Evolutionary conservation across 2,113 vertebrate genomes (phyloP).

Genomic region (Calonectris borealis): DNA sequence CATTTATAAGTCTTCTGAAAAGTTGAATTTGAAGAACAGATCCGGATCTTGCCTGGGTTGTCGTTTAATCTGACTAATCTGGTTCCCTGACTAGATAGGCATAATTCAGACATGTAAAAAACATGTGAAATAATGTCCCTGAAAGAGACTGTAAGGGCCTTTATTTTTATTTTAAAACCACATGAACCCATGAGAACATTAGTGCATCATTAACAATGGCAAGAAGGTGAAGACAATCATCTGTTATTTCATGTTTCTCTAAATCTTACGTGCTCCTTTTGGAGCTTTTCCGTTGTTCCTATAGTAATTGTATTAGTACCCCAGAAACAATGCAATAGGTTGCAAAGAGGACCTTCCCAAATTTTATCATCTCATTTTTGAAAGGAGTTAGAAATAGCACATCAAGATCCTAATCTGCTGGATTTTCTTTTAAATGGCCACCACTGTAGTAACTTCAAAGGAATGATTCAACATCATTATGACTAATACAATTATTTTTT

Average conservation of each 20-base stretch:
- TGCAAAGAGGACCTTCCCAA: background rate
- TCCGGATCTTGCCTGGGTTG: background rate
- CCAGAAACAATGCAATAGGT: background rate
- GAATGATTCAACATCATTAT: conserved; percentile 42
- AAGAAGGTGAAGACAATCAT: background rate
- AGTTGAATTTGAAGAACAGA: background rate
- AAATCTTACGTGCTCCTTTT: background rate
- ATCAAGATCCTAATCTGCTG: background rate
- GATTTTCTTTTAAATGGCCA: background rate
- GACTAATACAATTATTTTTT: conserved; percentile 16
- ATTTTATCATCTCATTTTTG: background rate
- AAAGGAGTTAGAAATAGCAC: background rate
- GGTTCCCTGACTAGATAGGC: background rate
- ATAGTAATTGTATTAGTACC: background rate
- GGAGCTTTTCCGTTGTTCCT: background rate
- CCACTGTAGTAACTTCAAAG: background rate
- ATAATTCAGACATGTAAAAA: background rate
- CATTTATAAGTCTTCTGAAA: background rate
- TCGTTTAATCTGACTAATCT: background rate
- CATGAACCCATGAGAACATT: background rate
- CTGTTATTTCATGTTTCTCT: background rate
- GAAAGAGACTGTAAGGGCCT: background rate
- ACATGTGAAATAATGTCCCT: background rate
- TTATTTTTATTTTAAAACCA: background rate
- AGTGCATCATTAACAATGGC: background rate